These are phyloP conservation scores for Erebia ligea DNA, from an alignment of 2,888 invertebrate species.

Conservation along the genomic window DNA sequence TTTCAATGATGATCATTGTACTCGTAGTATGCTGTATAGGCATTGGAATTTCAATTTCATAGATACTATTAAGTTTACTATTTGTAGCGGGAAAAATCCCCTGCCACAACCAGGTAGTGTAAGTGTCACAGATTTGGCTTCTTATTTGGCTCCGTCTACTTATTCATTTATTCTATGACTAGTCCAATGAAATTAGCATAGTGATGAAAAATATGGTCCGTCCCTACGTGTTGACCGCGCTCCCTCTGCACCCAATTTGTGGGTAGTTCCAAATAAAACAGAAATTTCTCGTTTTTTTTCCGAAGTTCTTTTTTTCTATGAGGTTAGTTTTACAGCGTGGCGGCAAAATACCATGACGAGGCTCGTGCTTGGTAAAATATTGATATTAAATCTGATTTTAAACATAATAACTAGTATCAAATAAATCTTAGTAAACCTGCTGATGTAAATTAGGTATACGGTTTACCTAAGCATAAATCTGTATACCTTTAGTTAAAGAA, in stretches of 20 bases:
- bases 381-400: too few species aligned
- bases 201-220: constrained; percentile 82
- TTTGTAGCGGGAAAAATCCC: too few species aligned
- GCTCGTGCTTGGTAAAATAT: too few species aligned
- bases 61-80: too few species aligned
- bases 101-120: background rate
- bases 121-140: background rate
- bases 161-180: constrained; percentile 34
- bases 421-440: too few species aligned
- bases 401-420: too few species aligned
- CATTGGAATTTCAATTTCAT: too few species aligned
- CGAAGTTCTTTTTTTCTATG: background rate
- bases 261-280: constrained; percentile 25
- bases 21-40: too few species aligned
- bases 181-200: constrained; percentile 81
- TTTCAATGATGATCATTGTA: too few species aligned
- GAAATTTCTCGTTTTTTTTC: constrained; percentile 16
- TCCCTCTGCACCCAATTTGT: constrained; percentile 46
- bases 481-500: too few species aligned
- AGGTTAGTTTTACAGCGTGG: background rate
- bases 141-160: background rate
- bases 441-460: too few species aligned
- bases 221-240: constrained; percentile 50
- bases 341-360: background rate
- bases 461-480: too few species aligned